Conservation (phyloP, 2,888 invertebrate genomes). For the Hyppa rectilinea region DNA sequence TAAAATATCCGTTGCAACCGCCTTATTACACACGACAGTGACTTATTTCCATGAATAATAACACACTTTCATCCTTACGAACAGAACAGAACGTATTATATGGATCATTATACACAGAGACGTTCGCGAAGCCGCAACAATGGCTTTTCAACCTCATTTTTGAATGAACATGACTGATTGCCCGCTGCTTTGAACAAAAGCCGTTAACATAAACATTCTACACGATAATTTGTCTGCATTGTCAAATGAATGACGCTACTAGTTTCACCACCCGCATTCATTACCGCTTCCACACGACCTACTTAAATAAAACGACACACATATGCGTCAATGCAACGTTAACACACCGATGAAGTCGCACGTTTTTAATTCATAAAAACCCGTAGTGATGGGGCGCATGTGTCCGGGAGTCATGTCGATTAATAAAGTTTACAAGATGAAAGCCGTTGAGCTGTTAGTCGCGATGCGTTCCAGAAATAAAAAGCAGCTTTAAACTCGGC, state of each 20-base stretch:
- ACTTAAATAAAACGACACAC: background rate
- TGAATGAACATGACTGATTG: conserved; percentile 88
- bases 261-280: conserved; percentile 57
- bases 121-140: conserved; percentile 79
- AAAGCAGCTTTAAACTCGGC: conserved; percentile 86
- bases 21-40: conserved; percentile 77
- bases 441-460: conserved; percentile 86
- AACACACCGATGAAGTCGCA: conserved; percentile 50
- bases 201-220: conserved; percentile 84
- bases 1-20: conserved; percentile 74
- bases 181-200: conserved; percentile 83
- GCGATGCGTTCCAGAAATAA: conserved; percentile 89
- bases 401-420: conserved; percentile 88
- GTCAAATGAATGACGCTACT: conserved; percentile 54
- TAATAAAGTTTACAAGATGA: conserved; percentile 90
- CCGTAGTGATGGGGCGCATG: conserved; percentile 74
- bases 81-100: conserved; percentile 76
- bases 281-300: conserved; percentile 44
- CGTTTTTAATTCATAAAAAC: conserved; percentile 39
- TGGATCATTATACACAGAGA: conserved; percentile 76
- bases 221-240: conserved; percentile 75
- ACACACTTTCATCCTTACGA: conserved; percentile 78
- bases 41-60: conserved; percentile 81
- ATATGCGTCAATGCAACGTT: conserved; percentile 66
- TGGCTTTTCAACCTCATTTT: conserved; percentile 83